A percentile compares a stretch with the other conserved stretches of the same genome.
Evolutionary conservation across 2,113 vertebrate genomes (phyloP).

Genomic region (Murina feae): DNA sequence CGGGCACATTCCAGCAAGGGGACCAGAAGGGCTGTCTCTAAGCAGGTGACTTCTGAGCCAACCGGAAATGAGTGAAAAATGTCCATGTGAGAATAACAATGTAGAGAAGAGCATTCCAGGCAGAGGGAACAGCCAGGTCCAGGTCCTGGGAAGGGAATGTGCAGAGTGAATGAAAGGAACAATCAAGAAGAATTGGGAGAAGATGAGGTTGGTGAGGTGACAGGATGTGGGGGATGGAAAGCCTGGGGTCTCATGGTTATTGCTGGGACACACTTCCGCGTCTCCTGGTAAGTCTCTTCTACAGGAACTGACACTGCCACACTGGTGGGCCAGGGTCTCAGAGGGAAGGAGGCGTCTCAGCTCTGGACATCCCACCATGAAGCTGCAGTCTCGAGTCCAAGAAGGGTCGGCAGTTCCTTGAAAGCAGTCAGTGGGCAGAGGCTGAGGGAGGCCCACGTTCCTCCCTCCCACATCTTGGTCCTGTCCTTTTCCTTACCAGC

Average conservation of each 20-base stretch:
- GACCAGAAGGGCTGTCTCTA: background rate
- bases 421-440: background rate
- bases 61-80: background rate
- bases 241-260: background rate
- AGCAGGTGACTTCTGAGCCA: background rate
- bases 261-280: background rate
- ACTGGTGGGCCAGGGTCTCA: background rate
- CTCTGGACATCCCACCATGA: background rate
- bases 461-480: background rate
- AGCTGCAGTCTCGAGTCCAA: fast-evolving
- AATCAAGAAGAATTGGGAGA: background rate
- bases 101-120: background rate
- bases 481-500: background rate
- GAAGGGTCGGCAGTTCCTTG: background rate
- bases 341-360: background rate
- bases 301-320: background rate
- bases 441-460: background rate
- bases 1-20: fast-evolving
- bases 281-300: background rate
- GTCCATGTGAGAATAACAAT: background rate
- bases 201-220: background rate
- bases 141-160: background rate
- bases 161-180: fast-evolving
- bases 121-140: background rate
- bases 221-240: background rate